Evolutionary conservation across 2,113 vertebrate genomes (phyloP).

Genomic region (Sphaerodactylus townsendi): DNA sequence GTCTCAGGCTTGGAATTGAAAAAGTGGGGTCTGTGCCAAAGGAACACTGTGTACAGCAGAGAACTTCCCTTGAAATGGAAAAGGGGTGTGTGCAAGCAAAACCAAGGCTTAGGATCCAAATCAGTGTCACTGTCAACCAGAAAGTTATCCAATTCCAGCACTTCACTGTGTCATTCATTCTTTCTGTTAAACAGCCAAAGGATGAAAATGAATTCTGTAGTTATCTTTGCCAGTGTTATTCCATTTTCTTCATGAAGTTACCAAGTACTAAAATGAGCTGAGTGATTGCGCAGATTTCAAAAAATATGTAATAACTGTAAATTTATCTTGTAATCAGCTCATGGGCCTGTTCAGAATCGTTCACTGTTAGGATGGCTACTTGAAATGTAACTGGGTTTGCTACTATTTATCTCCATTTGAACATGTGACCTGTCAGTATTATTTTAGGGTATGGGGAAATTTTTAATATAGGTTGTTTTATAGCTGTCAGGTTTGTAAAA

Average conservation of each 20-base stretch:
- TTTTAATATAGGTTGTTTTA: slow-evolving; percentile 10
- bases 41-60: no score
- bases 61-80: no score
- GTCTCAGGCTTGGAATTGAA: no score
- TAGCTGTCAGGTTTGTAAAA: slow-evolving; percentile 12
- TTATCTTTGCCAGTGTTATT: neutral
- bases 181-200: neutral
- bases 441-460: slow-evolving; percentile 5
- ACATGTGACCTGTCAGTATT: neutral
- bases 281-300: neutral
- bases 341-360: neutral
- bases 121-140: neutral
- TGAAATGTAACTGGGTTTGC: neutral
- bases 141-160: no score
- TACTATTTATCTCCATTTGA: neutral
- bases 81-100: neutral
- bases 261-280: no score
- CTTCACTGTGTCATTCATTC: neutral
- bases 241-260: neutral
- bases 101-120: neutral
- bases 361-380: neutral
- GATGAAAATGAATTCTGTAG: neutral
- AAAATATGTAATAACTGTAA: neutral
- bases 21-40: no score
- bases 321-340: no score